Evolutionary conservation across 2,888 invertebrate species (phyloP).

Genomic region (Tachina grossa): DNA sequence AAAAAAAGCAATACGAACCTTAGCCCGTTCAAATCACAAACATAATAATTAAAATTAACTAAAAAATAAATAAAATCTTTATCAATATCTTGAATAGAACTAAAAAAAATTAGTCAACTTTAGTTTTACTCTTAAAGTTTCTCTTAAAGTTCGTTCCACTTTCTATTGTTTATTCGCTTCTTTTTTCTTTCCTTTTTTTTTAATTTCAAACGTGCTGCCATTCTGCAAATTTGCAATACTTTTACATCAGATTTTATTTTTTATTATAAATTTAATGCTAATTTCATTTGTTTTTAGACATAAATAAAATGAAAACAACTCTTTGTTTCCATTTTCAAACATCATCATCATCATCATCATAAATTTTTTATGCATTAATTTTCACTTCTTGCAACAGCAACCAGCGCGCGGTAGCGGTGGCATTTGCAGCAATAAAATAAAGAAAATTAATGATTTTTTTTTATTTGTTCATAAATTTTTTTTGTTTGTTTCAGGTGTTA

Average conservation of each 20-base stretch:
- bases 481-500: constrained; percentile 87
- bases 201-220: constrained; percentile 43
- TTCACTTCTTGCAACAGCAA: constrained; percentile 61
- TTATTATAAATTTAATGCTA: constrained; percentile 55
- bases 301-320: constrained; percentile 29
- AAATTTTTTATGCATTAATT: constrained; percentile 60
- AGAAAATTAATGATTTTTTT: constrained; percentile 65
- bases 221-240: constrained; percentile 42
- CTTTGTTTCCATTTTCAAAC: constrained; percentile 35
- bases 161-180: constrained; percentile 53
- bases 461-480: constrained; percentile 31
- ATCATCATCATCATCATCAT: constrained; percentile 45
- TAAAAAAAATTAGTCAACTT: neutral
- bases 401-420: neutral
- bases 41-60: no score
- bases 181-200: no score
- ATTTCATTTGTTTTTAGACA: constrained; percentile 51
- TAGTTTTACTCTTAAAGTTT: constrained; percentile 30
- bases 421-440: constrained; percentile 35
- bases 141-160: constrained; percentile 67
- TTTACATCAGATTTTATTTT: constrained; percentile 32
- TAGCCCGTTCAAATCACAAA: no score
- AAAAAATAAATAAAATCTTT: no score
- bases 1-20: no score
- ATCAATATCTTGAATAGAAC: neutral